These are phyloP conservation scores for Altica lythri DNA, from an alignment of 2,888 invertebrate species.

Conservation along the genomic window DNA sequence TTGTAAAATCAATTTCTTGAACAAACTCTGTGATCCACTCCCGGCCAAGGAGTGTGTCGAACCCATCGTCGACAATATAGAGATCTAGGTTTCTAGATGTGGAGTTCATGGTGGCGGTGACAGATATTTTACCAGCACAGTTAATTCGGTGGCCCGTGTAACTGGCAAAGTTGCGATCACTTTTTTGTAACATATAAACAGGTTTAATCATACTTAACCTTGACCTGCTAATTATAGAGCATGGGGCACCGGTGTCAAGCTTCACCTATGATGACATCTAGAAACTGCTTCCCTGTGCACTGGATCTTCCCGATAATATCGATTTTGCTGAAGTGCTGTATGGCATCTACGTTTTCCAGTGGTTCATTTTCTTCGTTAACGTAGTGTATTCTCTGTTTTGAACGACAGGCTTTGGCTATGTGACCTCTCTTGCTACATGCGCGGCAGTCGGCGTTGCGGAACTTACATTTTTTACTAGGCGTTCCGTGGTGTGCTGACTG, in stretches of 20 bases:
- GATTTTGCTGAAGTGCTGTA: not conserved
- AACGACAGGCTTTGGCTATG: not conserved
- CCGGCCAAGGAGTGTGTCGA: not conserved
- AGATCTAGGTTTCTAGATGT: not conserved
- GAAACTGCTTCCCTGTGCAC: not conserved
- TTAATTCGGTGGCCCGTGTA: not conserved
- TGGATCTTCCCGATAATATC: not conserved
- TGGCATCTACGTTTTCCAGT: not conserved
- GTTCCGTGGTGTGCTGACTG: too few species aligned
- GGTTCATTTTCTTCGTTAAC: not conserved
- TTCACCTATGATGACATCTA: not conserved
- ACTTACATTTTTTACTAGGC: not conserved
- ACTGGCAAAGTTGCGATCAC: not conserved
- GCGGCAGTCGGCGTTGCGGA: not conserved
- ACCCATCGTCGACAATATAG: not conserved
- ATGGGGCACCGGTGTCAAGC: slow-evolving; percentile 4
- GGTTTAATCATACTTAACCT: not conserved
- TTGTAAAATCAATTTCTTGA: not conserved
- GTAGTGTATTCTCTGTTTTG: not conserved
- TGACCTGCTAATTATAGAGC: too few species aligned
- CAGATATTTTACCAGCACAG: not conserved
- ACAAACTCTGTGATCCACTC: not conserved
- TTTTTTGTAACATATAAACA: not conserved
- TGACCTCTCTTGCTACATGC: not conserved
- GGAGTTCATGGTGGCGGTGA: not conserved